A percentile compares a stretch with the other conserved stretches of the same genome.
Evolutionary conservation across 2,797 vertebrate species (phyloP).

Genomic region (Sebastes dallii): DNA sequence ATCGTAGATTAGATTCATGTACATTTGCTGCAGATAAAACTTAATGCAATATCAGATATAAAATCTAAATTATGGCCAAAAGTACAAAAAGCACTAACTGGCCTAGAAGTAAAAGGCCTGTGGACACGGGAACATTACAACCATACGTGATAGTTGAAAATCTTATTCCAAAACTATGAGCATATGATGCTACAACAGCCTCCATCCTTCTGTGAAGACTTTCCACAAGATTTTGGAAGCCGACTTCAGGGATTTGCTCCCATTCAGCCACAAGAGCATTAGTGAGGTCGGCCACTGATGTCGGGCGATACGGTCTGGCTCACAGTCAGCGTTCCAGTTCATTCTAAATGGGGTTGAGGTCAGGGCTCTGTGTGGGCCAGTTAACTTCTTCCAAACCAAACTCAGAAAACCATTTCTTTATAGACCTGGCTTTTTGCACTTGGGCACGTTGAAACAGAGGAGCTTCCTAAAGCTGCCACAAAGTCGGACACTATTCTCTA

Average conservation of each 20-base stretch:
- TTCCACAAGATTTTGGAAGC: background rate
- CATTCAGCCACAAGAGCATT: background rate
- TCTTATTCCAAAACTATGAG: background rate
- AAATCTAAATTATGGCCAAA: background rate
- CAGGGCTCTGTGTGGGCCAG: background rate
- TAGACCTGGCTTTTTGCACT: background rate
- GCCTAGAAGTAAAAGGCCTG: background rate
- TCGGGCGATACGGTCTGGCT: background rate
- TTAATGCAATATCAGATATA: background rate
- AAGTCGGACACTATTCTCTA: background rate
- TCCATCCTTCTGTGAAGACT: background rate
- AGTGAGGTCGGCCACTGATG: background rate
- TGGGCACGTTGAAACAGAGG: background rate
- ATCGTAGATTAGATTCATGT: background rate
- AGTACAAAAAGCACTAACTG: background rate
- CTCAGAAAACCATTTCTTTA: background rate
- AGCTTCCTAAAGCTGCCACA: background rate
- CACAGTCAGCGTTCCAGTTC: background rate
- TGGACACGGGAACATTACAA: background rate
- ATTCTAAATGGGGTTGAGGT: background rate
- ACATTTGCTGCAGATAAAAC: background rate
- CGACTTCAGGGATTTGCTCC: background rate
- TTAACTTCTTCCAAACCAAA: background rate
- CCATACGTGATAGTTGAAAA: background rate
- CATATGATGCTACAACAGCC: background rate